phyloP scores from a whole-genome alignment of 2,888 invertebrate genomes.

The Eugnorisma glareosa region DNA sequence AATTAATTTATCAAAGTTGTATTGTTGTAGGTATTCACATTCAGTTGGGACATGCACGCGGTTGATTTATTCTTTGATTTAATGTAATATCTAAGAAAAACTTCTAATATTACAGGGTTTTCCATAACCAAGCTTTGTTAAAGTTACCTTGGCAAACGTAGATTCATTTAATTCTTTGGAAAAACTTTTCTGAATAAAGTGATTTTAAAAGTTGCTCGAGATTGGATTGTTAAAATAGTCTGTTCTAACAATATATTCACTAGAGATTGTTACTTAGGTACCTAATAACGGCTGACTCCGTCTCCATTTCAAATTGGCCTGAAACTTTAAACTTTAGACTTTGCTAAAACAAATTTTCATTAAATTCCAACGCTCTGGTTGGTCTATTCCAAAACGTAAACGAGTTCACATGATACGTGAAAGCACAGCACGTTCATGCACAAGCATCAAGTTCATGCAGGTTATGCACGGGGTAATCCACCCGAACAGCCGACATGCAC shows the following conservation, averaged over 20 bases:
- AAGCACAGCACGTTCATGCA: background rate
- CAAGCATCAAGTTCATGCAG: background rate
- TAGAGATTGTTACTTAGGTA: background rate
- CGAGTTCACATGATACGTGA: background rate
- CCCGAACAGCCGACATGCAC: background rate
- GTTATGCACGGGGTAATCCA: constrained; percentile 2
- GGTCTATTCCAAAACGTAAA: background rate
- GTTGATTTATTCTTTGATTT: background rate
- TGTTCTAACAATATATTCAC: background rate
- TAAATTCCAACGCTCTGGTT: background rate
- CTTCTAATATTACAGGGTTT: background rate
- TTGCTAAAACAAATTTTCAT: background rate
- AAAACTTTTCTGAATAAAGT: background rate
- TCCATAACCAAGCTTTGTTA: background rate
- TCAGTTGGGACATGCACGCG: too few relatives aligned
- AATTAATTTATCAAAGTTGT: background rate
- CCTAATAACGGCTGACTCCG: background rate
- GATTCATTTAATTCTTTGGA: background rate
- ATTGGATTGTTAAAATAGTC: background rate
- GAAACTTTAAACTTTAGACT: too few relatives aligned
- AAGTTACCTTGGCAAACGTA: background rate
- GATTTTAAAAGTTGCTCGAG: background rate
- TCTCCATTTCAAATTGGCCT: background rate
- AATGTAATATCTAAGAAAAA: background rate
- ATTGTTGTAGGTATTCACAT: background rate